These are phyloP conservation scores for Diadophis punctatus DNA, from an alignment of 2,113 vertebrate species.

Conservation along the genomic window DNA sequence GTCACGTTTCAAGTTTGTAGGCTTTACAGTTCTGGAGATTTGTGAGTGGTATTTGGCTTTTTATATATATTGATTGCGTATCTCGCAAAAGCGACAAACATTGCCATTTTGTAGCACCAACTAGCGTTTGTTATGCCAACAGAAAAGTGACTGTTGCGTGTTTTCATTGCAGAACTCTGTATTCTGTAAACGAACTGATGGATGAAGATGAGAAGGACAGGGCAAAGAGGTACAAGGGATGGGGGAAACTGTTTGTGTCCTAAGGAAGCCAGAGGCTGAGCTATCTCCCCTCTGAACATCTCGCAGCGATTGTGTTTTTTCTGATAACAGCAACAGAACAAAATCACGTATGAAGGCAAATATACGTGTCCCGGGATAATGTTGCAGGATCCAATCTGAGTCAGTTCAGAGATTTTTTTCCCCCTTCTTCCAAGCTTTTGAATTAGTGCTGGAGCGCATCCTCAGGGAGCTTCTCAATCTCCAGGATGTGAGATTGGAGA, in stretches of 20 bases:
- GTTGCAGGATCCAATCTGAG: no score
- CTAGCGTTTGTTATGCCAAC: neutral
- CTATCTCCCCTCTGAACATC: neutral
- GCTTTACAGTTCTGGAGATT: no score
- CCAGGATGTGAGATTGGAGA: no score
- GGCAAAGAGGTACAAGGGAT: conserved; percentile 82
- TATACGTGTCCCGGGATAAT: no score
- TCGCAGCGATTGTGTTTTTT: neutral
- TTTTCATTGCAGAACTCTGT: conserved; percentile 74
- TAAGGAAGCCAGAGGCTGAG: no score
- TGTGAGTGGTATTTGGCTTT: no score
- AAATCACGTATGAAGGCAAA: neutral
- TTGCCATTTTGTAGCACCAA: neutral
- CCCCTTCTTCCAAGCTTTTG: no score
- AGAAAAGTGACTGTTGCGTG: neutral
- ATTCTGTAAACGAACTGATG: conserved; percentile 85
- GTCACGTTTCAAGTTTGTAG: no score
- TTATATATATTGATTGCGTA: no score
- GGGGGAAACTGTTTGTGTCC: neutral
- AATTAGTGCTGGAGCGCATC: no score
- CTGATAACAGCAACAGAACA: neutral
- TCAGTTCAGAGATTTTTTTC: no score
- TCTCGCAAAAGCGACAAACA: neutral
- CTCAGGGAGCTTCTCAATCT: no score
- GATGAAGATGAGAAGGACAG: conserved; percentile 93